Evolutionary conservation across 1,140 invertebrate species (phyloP).

Genomic region (Cataglyphis hispanica): DNA sequence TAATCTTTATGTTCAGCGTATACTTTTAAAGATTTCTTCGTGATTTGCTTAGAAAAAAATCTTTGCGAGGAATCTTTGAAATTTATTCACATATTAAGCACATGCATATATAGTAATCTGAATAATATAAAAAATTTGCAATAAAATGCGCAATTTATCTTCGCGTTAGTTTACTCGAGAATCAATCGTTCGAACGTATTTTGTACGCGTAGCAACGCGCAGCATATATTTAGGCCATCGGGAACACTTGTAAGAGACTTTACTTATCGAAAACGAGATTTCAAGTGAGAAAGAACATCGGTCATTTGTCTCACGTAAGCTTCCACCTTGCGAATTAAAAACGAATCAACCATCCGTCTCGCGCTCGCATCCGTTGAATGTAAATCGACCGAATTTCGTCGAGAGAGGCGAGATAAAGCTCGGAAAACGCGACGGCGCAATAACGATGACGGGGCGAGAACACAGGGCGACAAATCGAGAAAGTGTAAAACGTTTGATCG

Average conservation of each 20-base stretch:
- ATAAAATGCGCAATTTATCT: neutral
- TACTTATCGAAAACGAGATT: constrained; percentile 23
- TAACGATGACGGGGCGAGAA: constrained; percentile 55
- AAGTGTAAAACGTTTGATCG: constrained; percentile 67
- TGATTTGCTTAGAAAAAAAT: too few relatives aligned
- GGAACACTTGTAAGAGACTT: neutral
- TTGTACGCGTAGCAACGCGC: neutral
- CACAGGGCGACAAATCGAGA: constrained; percentile 5
- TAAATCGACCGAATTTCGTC: constrained; percentile 64
- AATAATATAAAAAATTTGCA: neutral
- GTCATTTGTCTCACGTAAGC: constrained; percentile 49
- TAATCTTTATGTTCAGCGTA: too few relatives aligned
- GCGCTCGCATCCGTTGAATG: constrained; percentile 32
- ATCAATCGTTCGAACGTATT: neutral
- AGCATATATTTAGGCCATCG: neutral
- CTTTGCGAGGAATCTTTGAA: too few relatives aligned
- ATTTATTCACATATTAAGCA: neutral
- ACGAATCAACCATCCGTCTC: constrained; percentile 44
- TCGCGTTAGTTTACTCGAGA: neutral
- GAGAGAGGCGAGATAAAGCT: constrained; percentile 56
- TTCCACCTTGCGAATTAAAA: constrained; percentile 39
- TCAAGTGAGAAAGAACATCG: constrained; percentile 1
- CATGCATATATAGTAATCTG: neutral
- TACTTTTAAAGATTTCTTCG: too few relatives aligned
- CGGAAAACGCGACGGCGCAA: constrained; percentile 6